phyloP scores from a whole-genome alignment of 2,113 vertebrate species.

The Mustela nigripes region DNA sequence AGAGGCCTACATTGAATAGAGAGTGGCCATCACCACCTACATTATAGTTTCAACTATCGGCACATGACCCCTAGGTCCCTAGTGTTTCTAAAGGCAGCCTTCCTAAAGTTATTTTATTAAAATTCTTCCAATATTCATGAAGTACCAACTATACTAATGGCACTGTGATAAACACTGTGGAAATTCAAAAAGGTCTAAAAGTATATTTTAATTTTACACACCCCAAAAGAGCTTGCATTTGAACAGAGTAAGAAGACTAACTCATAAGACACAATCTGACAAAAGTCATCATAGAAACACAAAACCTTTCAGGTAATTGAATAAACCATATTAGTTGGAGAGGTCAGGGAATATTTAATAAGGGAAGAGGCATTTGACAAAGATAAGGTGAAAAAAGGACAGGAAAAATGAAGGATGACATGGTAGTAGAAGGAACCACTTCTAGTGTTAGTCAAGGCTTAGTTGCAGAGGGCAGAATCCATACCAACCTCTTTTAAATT shows the following conservation, averaged over 20 bases:
- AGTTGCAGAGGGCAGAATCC: neutral
- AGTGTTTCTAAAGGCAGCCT: neutral
- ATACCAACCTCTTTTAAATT: neutral
- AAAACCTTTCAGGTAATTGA: neutral
- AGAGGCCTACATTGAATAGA: neutral
- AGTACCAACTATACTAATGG: neutral
- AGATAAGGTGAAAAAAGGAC: neutral
- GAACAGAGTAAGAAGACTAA: neutral
- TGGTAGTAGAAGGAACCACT: neutral
- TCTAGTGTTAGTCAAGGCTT: neutral
- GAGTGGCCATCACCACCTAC: neutral
- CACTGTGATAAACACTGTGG: neutral
- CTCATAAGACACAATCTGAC: neutral
- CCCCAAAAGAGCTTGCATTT: neutral
- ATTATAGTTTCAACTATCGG: neutral
- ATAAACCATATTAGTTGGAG: neutral
- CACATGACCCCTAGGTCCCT: neutral
- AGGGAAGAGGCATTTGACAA: neutral
- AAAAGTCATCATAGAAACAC: neutral
- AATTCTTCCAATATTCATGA: neutral
- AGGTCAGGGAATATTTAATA: neutral
- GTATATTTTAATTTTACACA: neutral
- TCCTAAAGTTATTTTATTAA: neutral
- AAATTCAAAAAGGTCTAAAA: neutral
- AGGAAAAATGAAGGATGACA: neutral